These are phyloP conservation scores for Gasterosteus aculeatus DNA, from an alignment of 2,113 vertebrate genomes.

Conservation along the genomic window DNA sequence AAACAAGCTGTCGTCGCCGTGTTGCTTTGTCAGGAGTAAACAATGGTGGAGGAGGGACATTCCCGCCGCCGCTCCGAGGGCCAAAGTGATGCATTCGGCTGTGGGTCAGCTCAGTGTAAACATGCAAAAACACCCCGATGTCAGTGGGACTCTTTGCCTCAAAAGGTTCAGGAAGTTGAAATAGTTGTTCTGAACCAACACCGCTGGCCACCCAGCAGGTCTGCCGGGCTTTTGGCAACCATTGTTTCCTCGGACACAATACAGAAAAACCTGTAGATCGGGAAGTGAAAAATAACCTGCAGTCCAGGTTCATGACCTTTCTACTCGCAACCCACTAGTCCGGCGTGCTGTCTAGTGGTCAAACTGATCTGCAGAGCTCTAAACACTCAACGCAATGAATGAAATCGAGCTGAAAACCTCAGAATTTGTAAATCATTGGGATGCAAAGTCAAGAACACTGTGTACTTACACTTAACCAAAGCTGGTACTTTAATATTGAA, in stretches of 20 bases:
- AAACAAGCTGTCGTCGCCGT: constrained; percentile 33
- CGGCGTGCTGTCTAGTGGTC: not conserved
- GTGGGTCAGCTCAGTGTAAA: constrained; percentile 29
- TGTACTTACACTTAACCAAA: not conserved
- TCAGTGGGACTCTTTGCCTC: constrained; percentile 26
- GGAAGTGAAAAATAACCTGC: constrained; percentile 1
- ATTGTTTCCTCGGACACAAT: not conserved
- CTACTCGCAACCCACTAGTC: too few relatives aligned
- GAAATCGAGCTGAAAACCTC: not conserved
- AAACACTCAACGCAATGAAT: not conserved
- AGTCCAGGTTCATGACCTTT: not conserved
- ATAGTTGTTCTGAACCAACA: constrained; percentile 26
- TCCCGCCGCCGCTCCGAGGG: constrained; percentile 20
- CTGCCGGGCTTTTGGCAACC: not conserved
- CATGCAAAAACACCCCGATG: constrained; percentile 29
- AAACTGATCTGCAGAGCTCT: not conserved
- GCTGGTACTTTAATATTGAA: not conserved
- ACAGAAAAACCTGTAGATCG: constrained; percentile 25
- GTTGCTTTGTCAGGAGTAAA: constrained; percentile 39
- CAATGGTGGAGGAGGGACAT: constrained; percentile 1
- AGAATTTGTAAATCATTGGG: not conserved
- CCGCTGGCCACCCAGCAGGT: not conserved
- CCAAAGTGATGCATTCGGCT: constrained; percentile 10
- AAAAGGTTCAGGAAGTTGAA: constrained; percentile 30
- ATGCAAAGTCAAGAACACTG: not conserved